phyloP scores from a whole-genome alignment of 2,888 invertebrate genomes.

The Plagiodera versicolora region DNA sequence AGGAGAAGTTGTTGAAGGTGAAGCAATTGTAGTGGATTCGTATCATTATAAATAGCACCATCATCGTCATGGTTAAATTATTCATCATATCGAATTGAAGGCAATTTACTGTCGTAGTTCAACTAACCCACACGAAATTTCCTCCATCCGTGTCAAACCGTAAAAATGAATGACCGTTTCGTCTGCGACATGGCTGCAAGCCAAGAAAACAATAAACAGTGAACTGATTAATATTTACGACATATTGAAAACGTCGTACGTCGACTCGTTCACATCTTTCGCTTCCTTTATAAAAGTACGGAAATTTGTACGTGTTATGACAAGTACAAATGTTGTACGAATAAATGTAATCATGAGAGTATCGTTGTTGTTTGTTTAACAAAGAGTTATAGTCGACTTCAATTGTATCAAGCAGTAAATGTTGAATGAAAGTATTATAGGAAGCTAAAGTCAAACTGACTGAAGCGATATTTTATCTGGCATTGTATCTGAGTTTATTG shows the following conservation, averaged over 20 bases:
- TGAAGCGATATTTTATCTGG: neutral
- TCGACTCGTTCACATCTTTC: neutral
- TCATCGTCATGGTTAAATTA: no score
- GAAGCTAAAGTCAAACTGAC: neutral
- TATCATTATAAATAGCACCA: no score
- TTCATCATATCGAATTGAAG: no score
- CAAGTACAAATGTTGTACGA: neutral
- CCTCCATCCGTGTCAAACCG: neutral
- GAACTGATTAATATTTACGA: slow-evolving; percentile 1
- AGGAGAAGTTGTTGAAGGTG: no score
- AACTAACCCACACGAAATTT: neutral
- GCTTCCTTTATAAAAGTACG: neutral
- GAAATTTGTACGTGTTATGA: neutral
- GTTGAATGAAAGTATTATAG: neutral
- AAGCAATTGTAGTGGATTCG: no score
- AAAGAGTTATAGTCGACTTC: neutral
- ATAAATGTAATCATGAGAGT: neutral
- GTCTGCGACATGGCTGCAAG: slow-evolving; percentile 2
- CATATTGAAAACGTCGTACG: slow-evolving; percentile 2
- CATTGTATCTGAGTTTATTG: no score
- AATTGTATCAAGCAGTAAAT: neutral
- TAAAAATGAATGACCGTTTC: neutral
- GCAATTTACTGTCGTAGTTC: neutral
- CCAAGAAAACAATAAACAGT: slow-evolving; percentile 1
- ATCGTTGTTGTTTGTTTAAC: neutral